Base-by-base conservation (phyloP, 2,797 vertebrate species). In the Danio tinwini region DNA sequence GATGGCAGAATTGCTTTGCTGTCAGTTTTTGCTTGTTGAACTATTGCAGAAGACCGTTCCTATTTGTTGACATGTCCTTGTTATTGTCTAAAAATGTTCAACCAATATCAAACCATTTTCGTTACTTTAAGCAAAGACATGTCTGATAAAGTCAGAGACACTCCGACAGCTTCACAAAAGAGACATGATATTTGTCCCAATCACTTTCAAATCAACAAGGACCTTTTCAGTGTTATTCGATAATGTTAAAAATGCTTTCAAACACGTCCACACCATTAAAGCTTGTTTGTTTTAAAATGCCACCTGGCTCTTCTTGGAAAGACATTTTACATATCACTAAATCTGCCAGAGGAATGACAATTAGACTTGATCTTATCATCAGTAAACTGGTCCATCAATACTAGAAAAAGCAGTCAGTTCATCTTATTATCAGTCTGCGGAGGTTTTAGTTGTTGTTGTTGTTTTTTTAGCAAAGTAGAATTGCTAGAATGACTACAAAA, bases 151-250 rank as follows among this genome's bases (percentile, higher is more conserved):
- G 47, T 37, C 70, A 68, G 17, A 37, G 49, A 29, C 44, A 45
- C n/a, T 7, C 50, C 58, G 50, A 67, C 70, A 78, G 67, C 44
- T 78, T 75, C 47, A 77, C 65, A 76, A 69, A 76, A 52, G 49
- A 68, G 45, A 42, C 49, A 74, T 81, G 69, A 63, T 70, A 83
- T 81, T 87, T 83, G 40, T 40, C 76, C 44, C 44, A 78, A 81
- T 85, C 75, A 64, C 78, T 61, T 62, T 58, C 64, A 80, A 70
- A 84, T 84, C 56, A 87, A 82, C 78, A 74, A 75, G 76, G 65
- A 62, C 65, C 78, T 83, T 86, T 85, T 83, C 81, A 85, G 37
- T 74, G 45, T 73, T 78, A 78, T 17, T 50, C 65, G 82, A 80
- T 73, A 85, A 83, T 72, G 70, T 61, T 76, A 39, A 50, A 82